Percentiles rank a stretch among this genome's conserved stretches.
Evolutionary conservation across 2,797 vertebrate species (phyloP).

Genomic region (Triplophysa yarkandensis): DNA sequence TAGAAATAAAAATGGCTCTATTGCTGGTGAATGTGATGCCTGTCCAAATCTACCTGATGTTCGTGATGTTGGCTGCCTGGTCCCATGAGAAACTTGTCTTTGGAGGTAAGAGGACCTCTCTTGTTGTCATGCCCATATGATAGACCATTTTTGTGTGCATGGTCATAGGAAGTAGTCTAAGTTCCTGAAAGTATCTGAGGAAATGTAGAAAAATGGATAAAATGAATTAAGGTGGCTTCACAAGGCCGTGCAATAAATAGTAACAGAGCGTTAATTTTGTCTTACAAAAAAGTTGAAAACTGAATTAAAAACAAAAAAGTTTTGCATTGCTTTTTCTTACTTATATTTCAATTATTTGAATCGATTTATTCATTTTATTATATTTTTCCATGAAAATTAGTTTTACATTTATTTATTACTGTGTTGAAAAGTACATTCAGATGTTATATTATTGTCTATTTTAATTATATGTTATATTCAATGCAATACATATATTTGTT

Average conservation of each 20-base stretch:
- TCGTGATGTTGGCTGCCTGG: constrained; percentile 53
- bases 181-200: neutral
- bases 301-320: too few relatives aligned
- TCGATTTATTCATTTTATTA: too few relatives aligned
- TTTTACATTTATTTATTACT: too few relatives aligned
- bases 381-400: too few relatives aligned
- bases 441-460: too few relatives aligned
- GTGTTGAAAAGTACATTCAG: too few relatives aligned
- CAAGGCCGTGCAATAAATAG: too few relatives aligned
- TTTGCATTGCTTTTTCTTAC: too few relatives aligned
- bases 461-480: too few relatives aligned
- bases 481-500: too few relatives aligned
- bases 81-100: constrained; percentile 39
- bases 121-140: neutral
- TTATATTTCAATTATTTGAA: too few relatives aligned
- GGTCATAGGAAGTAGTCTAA: neutral
- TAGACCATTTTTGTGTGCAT: neutral
- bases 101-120: constrained; percentile 63
- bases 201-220: neutral
- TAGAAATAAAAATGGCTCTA: constrained; percentile 15
- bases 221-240: constrained; percentile 59
- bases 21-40: neutral
- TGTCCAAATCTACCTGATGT: constrained; percentile 15
- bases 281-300: neutral
- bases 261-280: too few relatives aligned